Base-by-base conservation (phyloP, 2,113 vertebrate species). In the Platanista minor region DNA sequence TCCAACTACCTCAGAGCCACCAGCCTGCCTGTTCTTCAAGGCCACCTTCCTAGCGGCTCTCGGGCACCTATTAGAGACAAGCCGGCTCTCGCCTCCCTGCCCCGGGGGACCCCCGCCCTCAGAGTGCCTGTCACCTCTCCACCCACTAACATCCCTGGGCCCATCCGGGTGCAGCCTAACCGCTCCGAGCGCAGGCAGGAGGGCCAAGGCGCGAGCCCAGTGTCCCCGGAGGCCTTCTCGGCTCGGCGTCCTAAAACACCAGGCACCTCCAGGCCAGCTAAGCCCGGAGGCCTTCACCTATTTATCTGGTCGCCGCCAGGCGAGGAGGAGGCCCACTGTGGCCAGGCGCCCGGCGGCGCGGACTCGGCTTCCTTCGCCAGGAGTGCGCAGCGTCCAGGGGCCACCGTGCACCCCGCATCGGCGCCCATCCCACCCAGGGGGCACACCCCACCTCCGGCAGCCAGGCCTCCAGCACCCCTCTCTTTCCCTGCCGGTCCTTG, bases 251-350 rank as follows among this genome's bases (percentile, higher is more conserved):
- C 78, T 5, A 10, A 20, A 49, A 39, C 72, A 12, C 69, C 84
- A 17, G 1, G n/a, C 69, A 66, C 86, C 91, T 82, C 57, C 83
- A 21, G 89, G 93, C 82, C 94, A 84, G 72, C 91, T 17, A 21
- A 64, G 77, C 67, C 97, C 82, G 4, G 72, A 27, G 83, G 86
- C 95, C 81, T 25, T 27, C 33, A 49, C 5, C 74, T 41, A 31
- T 17, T 74, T 71, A 85, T 69, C 88, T 15, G 67, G 72, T 71
- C 57, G 94, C 97, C 84, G 59, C 85, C 85, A 78, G 93, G 92
- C 29, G 62, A 52, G 78, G 67, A 69, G 71, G 67, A 91, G 89
- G 72, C 81, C 92, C 85, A 15, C 54, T 1, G 89, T 1, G 82
- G 43, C 80, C 95, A 57, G 82, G 52, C 77, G 9, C 83, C 20